Conservation (phyloP, 2,113 vertebrate genomes). For the Xerus inauris region DNA sequence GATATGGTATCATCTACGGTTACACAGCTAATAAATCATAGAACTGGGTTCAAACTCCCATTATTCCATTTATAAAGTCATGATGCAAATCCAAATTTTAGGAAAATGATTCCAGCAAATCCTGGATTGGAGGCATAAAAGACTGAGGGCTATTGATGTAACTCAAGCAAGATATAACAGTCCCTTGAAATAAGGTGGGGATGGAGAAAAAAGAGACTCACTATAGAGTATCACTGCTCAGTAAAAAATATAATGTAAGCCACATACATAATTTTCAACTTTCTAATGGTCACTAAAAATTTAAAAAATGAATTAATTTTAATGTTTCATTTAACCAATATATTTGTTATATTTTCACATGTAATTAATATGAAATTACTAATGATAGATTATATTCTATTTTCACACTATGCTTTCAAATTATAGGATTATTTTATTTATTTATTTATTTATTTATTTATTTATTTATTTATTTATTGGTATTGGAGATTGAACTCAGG, state of each 20-base stretch:
- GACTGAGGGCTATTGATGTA: background rate
- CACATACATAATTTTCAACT: background rate
- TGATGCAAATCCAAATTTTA: background rate
- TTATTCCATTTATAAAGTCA: background rate
- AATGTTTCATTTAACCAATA: slow-evolving; percentile 33
- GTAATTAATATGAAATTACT: slow-evolving; percentile 38
- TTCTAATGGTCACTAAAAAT: background rate
- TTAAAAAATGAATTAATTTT: background rate
- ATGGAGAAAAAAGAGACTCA: background rate
- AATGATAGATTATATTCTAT: background rate
- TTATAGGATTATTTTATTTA: background rate
- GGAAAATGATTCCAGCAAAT: background rate
- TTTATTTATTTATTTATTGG: too few relatives aligned
- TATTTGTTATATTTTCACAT: background rate
- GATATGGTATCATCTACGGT: background rate
- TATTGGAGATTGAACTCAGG: too few relatives aligned
- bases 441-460: too few relatives aligned
- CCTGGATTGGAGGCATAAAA: background rate
- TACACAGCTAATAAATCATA: background rate
- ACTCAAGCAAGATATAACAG: background rate
- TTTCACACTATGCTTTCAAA: background rate
- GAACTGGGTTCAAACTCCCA: background rate
- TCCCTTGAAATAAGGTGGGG: background rate
- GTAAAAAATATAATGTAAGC: background rate
- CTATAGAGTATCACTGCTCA: background rate